A percentile compares a stretch with the other conserved stretches of the same genome.
phyloP scores from a whole-genome alignment of 2,797 vertebrate species.

The Cyprinodon diabolis region DNA sequence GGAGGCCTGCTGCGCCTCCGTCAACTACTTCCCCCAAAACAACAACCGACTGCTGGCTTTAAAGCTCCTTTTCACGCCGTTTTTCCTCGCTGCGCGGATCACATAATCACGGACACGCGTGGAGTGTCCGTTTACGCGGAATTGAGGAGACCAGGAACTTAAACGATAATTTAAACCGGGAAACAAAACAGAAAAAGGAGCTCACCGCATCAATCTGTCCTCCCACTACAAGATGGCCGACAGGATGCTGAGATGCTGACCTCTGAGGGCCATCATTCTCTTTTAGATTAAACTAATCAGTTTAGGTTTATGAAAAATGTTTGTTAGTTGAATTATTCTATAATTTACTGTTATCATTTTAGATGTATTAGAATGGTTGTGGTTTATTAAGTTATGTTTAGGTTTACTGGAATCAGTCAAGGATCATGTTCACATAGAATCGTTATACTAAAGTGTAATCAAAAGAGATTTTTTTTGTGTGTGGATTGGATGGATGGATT shows the following conservation, averaged over 20 bases:
- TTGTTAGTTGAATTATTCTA: neutral
- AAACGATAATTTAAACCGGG: conserved; percentile 35
- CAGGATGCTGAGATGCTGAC: conserved; percentile 94
- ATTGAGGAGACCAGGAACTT: neutral
- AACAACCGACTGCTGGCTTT: conserved; percentile 39
- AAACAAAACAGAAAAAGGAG: conserved; percentile 64
- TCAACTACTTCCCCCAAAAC: conserved; percentile 52
- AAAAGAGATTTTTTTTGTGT: neutral
- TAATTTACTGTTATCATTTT: neutral
- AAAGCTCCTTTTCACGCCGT: neutral
- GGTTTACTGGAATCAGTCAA: neutral
- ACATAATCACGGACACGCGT: rapidly evolving
- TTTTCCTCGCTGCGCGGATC: rapidly evolving
- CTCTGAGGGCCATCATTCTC: conserved; percentile 29
- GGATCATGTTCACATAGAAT: neutral
- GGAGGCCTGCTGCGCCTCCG: conserved; percentile 51
- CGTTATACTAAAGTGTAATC: neutral
- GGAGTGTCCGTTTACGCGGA: rapidly evolving
- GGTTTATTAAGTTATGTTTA: neutral
- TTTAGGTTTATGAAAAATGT: neutral
- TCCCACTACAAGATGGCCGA: conserved; percentile 98
- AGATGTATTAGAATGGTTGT: neutral
- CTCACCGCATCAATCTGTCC: conserved; percentile 99
- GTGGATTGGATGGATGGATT: no score
- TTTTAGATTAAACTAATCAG: neutral